Base-by-base conservation (phyloP, 2,888 invertebrate genomes). In the Choreutis nemorana region DNA sequence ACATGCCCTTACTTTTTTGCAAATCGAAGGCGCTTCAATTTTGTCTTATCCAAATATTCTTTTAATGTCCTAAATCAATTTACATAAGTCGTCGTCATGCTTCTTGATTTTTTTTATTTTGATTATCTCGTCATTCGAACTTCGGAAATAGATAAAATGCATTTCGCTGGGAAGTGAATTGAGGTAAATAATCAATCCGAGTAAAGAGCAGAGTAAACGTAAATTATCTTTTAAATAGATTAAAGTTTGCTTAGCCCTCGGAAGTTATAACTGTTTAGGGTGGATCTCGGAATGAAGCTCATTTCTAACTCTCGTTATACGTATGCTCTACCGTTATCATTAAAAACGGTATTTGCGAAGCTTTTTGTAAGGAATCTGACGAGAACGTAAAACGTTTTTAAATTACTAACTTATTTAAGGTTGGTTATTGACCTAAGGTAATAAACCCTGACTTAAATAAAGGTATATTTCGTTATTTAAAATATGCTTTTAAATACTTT, bases 61-160 rank as follows among this genome's bases (percentile, higher is more conserved):
- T 57, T 53, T 62, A 52, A 63, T 64, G 59, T 68, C 62, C 63
- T 63, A 60, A 72, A 70, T 73, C 65, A 70, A 75, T 73, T 72
- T 71, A 54, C 49, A 43, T 47, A 58, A 67, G 64, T 64, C 52
- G 52, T n/a, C n/a, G n/a, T n/a, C n/a, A n/a, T n/a, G n/a, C n/a
- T n/a, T n/a, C n/a, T n/a, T n/a, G n/a, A n/a, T n/a, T 62, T 57
- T 58, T 44, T 49, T 51, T 50, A 57, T 64, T 63, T 66, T 54
- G 62, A 65, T 65, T 68, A 60, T 54, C 54, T 50, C 52, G 53
- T 54, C 52, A 58, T 56, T 59, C 65, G 57, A 56, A 63, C 62
- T n/a, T 61, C 55, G 65, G 64, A 71, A 72, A 73, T 75, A 67
- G 66, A 64, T 71, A 63, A 71, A 57, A 55, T 62, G 57, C 60